These are phyloP conservation scores for Chlamydotis undulata DNA, from an alignment of 2,113 vertebrate genomes.

Conservation along the genomic window DNA sequence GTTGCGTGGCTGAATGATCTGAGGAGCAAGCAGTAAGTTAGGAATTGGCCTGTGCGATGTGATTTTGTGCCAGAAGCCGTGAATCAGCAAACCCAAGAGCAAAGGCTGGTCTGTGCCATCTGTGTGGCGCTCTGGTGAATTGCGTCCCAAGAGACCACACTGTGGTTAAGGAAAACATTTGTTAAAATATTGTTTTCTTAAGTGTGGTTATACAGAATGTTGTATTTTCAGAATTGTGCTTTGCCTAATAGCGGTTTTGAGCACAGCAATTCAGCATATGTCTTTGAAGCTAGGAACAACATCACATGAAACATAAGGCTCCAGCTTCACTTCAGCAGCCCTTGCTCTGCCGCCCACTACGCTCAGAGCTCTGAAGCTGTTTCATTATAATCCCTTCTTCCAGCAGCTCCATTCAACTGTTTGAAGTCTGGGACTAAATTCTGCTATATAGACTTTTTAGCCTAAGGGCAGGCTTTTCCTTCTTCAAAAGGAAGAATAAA, in stretches of 20 bases:
- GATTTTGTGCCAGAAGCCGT: not conserved
- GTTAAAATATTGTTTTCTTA: constrained; percentile 30
- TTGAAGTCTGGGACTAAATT: constrained; percentile 33
- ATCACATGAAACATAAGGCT: not conserved
- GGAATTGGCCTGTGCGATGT: not conserved
- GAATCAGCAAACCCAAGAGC: not conserved
- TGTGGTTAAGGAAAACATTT: not conserved
- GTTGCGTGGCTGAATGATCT: not conserved
- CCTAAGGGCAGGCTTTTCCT: not conserved
- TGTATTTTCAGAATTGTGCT: not conserved
- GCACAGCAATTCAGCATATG: not conserved
- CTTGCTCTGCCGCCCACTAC: not conserved
- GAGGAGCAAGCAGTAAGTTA: not conserved
- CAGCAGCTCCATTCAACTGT: constrained; percentile 16
- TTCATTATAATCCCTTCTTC: constrained; percentile 26
- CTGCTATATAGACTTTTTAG: not conserved
- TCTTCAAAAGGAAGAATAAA: constrained; percentile 7
- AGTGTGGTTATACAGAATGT: not conserved
- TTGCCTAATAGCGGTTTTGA: not conserved
- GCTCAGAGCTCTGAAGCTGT: not conserved
- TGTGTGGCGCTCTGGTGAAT: not conserved
- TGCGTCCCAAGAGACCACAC: not conserved
- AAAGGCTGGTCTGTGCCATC: not conserved
- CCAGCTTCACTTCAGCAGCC: not conserved
- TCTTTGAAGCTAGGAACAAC: not conserved